Evolutionary conservation across 2,113 vertebrate genomes (phyloP).

Genomic region (Pluvianellus socialis): DNA sequence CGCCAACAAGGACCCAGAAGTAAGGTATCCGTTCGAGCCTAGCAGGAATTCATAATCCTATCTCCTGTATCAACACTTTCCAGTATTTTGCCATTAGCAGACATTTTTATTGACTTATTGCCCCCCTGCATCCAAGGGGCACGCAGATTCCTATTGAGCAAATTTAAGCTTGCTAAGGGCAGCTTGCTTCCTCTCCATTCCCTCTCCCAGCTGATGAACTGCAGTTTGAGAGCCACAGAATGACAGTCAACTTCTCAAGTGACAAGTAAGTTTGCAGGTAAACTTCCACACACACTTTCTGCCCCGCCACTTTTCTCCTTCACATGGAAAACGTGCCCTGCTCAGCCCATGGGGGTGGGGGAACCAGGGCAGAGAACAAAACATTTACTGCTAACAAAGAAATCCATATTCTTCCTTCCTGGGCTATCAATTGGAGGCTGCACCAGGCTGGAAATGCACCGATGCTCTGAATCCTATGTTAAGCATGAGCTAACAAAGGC

Average conservation of each 20-base stretch:
- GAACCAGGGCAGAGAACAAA: neutral
- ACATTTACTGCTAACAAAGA: neutral
- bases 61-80: neutral
- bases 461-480: neutral
- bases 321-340: neutral
- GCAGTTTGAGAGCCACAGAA: neutral
- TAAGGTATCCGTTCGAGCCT: neutral
- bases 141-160: neutral
- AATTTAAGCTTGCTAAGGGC: neutral
- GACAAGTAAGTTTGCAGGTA: neutral
- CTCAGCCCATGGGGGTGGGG: neutral
- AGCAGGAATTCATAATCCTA: neutral
- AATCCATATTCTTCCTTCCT: neutral
- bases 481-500: neutral
- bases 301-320: neutral
- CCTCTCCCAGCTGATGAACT: fast-evolving
- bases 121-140: neutral
- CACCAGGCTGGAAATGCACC: neutral
- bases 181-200: neutral
- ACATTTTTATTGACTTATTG: no score
- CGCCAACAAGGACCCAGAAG: neutral
- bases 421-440: neutral
- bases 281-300: neutral
- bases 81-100: neutral
- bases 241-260: neutral